phyloP scores from a whole-genome alignment of 2,113 vertebrate genomes.

The Conger conger region DNA sequence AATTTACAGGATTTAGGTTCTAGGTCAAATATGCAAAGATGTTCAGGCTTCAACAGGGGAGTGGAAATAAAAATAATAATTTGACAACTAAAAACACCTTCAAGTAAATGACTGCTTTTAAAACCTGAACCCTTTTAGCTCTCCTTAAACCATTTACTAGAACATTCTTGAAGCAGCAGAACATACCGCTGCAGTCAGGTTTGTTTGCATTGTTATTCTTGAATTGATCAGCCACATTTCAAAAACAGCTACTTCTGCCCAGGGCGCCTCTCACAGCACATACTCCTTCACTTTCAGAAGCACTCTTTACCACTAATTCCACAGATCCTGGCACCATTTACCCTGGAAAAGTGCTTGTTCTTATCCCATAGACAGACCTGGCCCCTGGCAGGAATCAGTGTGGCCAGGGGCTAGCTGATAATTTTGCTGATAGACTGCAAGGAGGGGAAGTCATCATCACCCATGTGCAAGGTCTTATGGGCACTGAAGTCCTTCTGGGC shows the following conservation, averaged over 20 bases:
- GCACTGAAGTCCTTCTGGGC: constrained; percentile 79
- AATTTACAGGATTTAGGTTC: constrained; percentile 2
- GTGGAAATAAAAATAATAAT: not conserved
- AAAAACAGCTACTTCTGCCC: constrained; percentile 1
- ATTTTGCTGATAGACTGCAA: constrained; percentile 66
- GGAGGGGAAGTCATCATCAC: constrained; percentile 90
- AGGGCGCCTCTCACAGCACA: not conserved
- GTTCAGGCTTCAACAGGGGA: constrained; percentile 11
- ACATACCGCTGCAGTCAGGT: not conserved
- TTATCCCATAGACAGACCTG: constrained; percentile 1
- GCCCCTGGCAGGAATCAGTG: not conserved
- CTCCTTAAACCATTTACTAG: constrained; percentile 2
- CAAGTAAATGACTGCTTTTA: constrained; percentile 17
- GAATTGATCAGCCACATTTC: not conserved
- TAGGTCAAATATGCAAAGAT: constrained; percentile 18
- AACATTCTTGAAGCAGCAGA: constrained; percentile 6
- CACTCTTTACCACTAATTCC: not conserved
- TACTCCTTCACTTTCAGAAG: not conserved
- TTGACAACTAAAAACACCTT: constrained; percentile 16
- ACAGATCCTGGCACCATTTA: not conserved
- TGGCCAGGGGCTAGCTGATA: constrained; percentile 76
- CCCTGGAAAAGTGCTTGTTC: constrained; percentile 10
- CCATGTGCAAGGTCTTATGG: constrained; percentile 85
- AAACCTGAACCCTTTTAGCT: constrained; percentile 11
- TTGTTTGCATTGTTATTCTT: not conserved